A percentile compares a stretch with the other conserved stretches of the same genome.
Evolutionary conservation across 2,113 vertebrate species (phyloP).

Genomic region (Echinops telfairi): DNA sequence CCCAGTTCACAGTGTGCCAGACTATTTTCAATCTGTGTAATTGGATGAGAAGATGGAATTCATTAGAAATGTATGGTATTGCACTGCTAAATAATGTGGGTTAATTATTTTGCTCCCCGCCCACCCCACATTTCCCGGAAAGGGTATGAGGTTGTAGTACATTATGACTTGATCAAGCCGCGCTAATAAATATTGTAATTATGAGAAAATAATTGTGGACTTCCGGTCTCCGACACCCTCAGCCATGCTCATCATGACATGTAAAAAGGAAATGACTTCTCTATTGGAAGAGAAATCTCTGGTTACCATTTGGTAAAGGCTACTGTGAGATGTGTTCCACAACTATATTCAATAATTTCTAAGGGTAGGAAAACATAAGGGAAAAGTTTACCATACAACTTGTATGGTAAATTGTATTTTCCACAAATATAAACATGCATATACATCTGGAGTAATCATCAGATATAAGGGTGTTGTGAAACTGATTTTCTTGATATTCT

Average conservation of each 20-base stretch:
- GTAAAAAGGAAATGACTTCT: slow-evolving; percentile 38
- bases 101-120: slow-evolving; percentile 20
- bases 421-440: not conserved
- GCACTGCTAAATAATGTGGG: not conserved
- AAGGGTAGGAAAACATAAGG: slow-evolving; percentile 8
- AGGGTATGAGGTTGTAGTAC: not conserved
- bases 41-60: not conserved
- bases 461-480: not conserved
- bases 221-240: too few relatives aligned
- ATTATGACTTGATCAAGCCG: not conserved
- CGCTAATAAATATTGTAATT: not conserved
- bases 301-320: slow-evolving; percentile 48
- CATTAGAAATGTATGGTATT: not conserved
- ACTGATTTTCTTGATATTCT: slow-evolving; percentile 1
- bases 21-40: not conserved
- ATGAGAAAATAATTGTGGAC: slow-evolving; percentile 8
- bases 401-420: not conserved
- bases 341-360: slow-evolving; percentile 53
- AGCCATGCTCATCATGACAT: too few relatives aligned
- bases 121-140: not conserved
- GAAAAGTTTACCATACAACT: not conserved
- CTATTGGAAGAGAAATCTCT: slow-evolving; percentile 17
- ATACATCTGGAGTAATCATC: not conserved
- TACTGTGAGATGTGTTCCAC: slow-evolving; percentile 27
- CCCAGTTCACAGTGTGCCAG: not conserved